These are phyloP conservation scores for Electrona antarctica DNA, from an alignment of 2,113 vertebrate genomes.

Conservation along the genomic window DNA sequence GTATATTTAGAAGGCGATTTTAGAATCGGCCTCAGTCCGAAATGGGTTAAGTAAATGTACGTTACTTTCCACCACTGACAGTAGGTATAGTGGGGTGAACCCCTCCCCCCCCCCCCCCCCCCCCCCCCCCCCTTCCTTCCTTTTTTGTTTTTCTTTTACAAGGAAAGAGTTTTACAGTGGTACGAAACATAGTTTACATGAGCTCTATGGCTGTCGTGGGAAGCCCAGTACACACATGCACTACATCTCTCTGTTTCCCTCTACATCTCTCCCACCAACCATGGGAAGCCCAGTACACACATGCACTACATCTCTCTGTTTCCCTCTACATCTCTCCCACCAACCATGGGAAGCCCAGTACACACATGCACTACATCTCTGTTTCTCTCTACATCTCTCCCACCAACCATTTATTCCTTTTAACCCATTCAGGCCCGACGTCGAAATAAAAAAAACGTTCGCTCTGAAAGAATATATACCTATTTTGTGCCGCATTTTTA, in stretches of 20 bases:
- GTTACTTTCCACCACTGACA: too few relatives aligned
- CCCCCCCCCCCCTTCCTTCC: too few relatives aligned
- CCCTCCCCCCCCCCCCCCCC: too few relatives aligned
- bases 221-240: slow-evolving; percentile 13
- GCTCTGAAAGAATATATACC: too few relatives aligned
- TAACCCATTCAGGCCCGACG: too few relatives aligned
- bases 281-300: slow-evolving; percentile 25
- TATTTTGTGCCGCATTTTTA: too few relatives aligned
- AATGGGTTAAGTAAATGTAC: too few relatives aligned
- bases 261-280: neutral
- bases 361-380: slow-evolving; percentile 2
- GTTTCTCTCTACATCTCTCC: neutral
- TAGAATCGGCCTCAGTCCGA: too few relatives aligned
- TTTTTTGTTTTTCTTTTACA: too few relatives aligned
- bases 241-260: slow-evolving; percentile 4
- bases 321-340: neutral
- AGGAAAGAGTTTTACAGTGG: neutral
- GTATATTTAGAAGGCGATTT: too few relatives aligned
- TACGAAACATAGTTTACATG: slow-evolving; percentile 34
- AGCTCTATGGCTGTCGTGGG: slow-evolving; percentile 14
- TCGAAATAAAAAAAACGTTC: too few relatives aligned
- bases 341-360: slow-evolving; percentile 17
- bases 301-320: neutral
- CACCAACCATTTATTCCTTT: slow-evolving; percentile 42
- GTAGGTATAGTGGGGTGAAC: too few relatives aligned